Base-by-base conservation (phyloP, 2,797 vertebrate species). In the Novumbra hubbsi region DNA sequence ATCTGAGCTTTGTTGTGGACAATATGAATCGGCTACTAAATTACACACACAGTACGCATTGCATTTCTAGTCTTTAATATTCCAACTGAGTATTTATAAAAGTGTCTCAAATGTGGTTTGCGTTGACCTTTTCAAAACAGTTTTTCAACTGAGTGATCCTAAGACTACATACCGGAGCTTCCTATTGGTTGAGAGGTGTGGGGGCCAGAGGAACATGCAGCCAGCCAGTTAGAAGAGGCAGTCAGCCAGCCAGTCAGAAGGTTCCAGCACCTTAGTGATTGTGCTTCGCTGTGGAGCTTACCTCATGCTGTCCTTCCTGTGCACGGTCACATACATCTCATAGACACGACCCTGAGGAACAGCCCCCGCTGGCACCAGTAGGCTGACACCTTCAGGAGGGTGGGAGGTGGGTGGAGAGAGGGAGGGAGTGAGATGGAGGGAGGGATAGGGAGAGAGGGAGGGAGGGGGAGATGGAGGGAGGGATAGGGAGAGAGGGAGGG, bases 321-420 rank as follows among this genome's bases (percentile, higher is more conserved):
- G 96, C 80, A 98, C 96, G 60, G 96, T 98, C 93, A 98, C 93
- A 84, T 96, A 97, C 96, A 98, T 97, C 91, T 98, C 97, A 69
- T 98, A 98, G 80, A 97, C 95, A 87, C 97, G 90, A 41, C 97
- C 96, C 87, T 95, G 95, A 84, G 97, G 97, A 91, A 98, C 90
- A 0, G 96, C 96, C 50, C 97, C 96, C 0, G 96, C 96, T 78
- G 96, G 96, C 87, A 98, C 96, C 94, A 98, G 91, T 93, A 98
- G 89, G 84, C 96, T 98, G 73, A 98, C 95, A 85, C 96, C 97
- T 98, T 93, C 84, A 89, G 71, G 77, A 45, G 72, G 76, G 70
- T 78, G 65, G 30, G 64, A 78, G 66, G 68, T 68, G 5, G 45
- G 34, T 55, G 30, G 65, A 41, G 70, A 32, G 68, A 80, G 41